Percentiles rank a stretch among this genome's conserved stretches.
Conservation (phyloP, 2,113 vertebrate species). For the Eubucco bourcierii region DNA sequence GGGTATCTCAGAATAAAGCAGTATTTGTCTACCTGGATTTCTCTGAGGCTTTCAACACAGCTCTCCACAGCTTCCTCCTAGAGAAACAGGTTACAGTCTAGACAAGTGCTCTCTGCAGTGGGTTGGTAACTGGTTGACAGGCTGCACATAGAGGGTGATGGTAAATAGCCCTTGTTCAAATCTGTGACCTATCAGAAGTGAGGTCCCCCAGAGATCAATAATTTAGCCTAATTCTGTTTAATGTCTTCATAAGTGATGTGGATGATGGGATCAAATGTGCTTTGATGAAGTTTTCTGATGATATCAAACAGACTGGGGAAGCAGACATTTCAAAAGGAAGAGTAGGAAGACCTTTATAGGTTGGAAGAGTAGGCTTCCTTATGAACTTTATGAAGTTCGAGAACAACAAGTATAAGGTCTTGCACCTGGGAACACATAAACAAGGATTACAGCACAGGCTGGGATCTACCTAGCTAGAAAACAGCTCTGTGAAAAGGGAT, state of each 20-base stretch:
- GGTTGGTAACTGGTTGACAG: not conserved
- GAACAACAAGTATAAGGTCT: not conserved
- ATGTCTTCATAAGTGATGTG: not conserved
- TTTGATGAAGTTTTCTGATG: not conserved
- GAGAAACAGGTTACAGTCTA: not conserved
- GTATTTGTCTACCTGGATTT: not conserved
- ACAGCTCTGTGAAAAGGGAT: not conserved
- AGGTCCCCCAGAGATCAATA: not conserved
- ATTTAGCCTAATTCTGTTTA: not conserved
- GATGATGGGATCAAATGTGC: not conserved
- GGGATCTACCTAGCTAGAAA: not conserved
- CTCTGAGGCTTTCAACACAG: not conserved
- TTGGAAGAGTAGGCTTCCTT: not conserved
- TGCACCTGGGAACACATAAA: not conserved
- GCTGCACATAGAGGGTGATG: not conserved
- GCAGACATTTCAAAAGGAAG: not conserved
- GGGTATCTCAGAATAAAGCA: conserved; percentile 13
- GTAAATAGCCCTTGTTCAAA: not conserved
- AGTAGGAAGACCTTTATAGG: not conserved
- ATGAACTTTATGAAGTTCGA: not conserved
- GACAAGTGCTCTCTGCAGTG: not conserved
- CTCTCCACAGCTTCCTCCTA: not conserved
- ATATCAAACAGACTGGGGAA: not conserved
- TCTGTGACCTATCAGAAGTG: not conserved
- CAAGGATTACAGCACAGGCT: not conserved